Base-by-base conservation (phyloP, 2,888 invertebrate genomes). In the Catocala nupta region DNA sequence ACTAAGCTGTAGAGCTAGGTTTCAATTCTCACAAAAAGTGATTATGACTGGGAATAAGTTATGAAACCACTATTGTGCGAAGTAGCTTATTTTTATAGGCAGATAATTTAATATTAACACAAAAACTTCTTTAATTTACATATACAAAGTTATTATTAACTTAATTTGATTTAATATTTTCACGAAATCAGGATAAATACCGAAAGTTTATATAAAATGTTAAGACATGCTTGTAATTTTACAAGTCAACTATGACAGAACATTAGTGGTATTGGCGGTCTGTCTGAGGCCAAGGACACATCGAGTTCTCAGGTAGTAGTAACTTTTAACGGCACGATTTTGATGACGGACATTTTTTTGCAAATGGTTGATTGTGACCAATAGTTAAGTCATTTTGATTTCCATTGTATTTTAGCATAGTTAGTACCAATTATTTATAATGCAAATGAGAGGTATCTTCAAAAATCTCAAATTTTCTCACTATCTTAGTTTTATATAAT, bases 251-350 rank as follows among this genome's bases (percentile, higher is more conserved):
- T 70, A 68, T 71, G 63, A 68, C 59, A 68, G 51, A 69, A 71
- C 49, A 70, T 63, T 55, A 49, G 42, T 69, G 56, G 68, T 68
- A 61, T 67, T 63, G 66, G 59, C 59, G 49, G 36, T 10, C 53
- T n/a, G 48, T n/a, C 25, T 49, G 60, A 54, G 58, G 65, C 60
- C 77, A 75, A 77, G 77, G 77, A 58, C 65, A 48, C 16, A 62
- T 57, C 65, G 71, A 51, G 52, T n/a, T 50, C 71, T 66, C 77
- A 75, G 75, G 75, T 75, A 75, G 74, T 65, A 62, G 51, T 51
- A 64, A 39, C 55, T 65, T 65, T 67, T 59, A 73, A 73, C 60
- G 63, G 62, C 57, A 44, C 58, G 59, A 54, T 58, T 59, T 69
- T 76, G 69, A 72, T 63, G 66, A 61, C 49, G 62, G 36, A 57